Evolutionary conservation across 2,797 vertebrate genomes (phyloP).

Genomic region (Anableps anableps): DNA sequence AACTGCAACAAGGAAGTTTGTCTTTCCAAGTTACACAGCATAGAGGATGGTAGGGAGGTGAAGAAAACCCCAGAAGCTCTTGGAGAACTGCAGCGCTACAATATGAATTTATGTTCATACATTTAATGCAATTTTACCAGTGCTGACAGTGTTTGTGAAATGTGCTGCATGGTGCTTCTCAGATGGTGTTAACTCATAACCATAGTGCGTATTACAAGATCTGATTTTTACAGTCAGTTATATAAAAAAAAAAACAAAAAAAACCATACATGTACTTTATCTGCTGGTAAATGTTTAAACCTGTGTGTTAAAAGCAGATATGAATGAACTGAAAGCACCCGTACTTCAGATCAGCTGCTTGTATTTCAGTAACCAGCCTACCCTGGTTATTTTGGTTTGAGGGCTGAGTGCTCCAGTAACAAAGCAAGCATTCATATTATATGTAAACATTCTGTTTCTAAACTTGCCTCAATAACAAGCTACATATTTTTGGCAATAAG

Average conservation of each 20-base stretch:
- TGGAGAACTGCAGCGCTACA: neutral
- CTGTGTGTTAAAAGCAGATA: neutral
- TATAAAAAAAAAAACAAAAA: neutral
- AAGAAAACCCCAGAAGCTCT: too few species aligned
- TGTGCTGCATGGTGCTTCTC: neutral
- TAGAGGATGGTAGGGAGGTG: neutral
- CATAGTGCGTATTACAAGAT: neutral
- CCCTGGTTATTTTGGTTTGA: neutral
- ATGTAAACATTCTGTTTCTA: neutral
- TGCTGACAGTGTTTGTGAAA: too few species aligned
- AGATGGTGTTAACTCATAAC: neutral
- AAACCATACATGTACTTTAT: too few species aligned
- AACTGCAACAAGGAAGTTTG: neutral
- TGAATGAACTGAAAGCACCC: neutral
- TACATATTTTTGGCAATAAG: neutral
- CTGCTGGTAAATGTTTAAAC: neutral
- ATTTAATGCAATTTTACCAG: too few species aligned
- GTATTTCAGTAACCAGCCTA: neutral
- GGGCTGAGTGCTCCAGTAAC: neutral
- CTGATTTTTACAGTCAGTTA: neutral
- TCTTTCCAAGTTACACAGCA: neutral
- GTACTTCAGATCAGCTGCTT: neutral
- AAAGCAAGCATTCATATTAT: neutral
- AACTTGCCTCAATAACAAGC: constrained; percentile 5
- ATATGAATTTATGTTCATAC: neutral